Conservation (phyloP, 1,140 invertebrate species). For the Rhizoglyphus robini region DNA sequence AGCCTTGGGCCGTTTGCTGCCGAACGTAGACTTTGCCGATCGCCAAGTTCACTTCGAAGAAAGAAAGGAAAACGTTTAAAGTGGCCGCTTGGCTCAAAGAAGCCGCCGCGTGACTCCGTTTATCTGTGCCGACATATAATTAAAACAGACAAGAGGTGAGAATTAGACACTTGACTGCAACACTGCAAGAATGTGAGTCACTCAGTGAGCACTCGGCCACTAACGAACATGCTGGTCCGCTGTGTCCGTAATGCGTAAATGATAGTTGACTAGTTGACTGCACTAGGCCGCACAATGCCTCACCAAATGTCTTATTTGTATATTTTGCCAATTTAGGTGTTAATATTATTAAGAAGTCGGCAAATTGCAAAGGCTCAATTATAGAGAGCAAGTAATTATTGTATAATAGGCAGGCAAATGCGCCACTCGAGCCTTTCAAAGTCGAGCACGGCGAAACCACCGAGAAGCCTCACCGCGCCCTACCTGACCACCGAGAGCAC, state of each 20-base stretch:
- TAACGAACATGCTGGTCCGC: background rate
- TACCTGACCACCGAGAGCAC: background rate
- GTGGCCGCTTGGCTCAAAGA: conserved; percentile 14
- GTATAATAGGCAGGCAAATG: background rate
- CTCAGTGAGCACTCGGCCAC: background rate
- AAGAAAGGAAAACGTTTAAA: background rate
- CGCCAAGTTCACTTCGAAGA: background rate
- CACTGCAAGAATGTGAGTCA: too few relatives aligned
- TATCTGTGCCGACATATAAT: conserved; percentile 17
- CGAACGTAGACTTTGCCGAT: background rate
- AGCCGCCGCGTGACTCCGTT: conserved; percentile 16
- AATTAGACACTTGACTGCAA: conserved; percentile 19
- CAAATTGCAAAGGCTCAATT: conserved; percentile 7
- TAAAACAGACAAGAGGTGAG: conserved; percentile 18
- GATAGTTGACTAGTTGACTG: background rate
- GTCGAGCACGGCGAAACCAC: too few relatives aligned
- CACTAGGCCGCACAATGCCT: background rate
- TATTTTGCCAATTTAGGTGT: conserved; percentile 14
- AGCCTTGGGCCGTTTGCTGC: conserved; percentile 12
- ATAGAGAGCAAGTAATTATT: conserved; percentile 11
- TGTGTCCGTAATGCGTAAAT: conserved; percentile 7
- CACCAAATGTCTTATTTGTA: conserved; percentile 13
- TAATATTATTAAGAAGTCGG: conserved; percentile 9
- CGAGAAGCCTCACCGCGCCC: too few relatives aligned
- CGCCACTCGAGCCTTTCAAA: background rate